Evolutionary conservation across 2,888 invertebrate species (phyloP).

Genomic region (Cybosia mesomella): DNA sequence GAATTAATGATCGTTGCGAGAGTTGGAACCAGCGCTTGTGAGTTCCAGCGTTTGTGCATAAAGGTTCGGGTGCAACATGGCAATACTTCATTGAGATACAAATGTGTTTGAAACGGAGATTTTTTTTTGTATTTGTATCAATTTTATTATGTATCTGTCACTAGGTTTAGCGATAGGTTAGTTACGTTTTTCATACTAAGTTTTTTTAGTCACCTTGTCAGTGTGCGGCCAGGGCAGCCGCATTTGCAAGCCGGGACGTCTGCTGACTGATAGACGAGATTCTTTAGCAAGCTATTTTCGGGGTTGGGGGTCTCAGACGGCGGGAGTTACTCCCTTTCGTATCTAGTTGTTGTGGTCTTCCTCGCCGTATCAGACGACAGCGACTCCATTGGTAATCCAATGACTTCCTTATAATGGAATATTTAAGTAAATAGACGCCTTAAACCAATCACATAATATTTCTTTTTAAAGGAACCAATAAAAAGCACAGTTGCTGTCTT

Average conservation of each 20-base stretch:
- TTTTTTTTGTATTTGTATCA: not conserved
- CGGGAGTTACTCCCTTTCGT: too few species aligned
- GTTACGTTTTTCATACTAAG: too few species aligned
- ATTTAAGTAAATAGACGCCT: not conserved
- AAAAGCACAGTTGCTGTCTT: not conserved
- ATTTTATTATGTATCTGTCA: not conserved
- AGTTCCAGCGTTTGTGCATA: not conserved
- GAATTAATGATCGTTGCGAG: slow-evolving; percentile 35
- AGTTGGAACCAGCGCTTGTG: not conserved
- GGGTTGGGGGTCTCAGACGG: too few species aligned
- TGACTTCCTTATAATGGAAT: not conserved
- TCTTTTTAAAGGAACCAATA: not conserved
- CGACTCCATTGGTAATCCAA: too few species aligned
- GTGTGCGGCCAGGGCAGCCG: too few species aligned
- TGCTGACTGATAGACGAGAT: too few species aligned
- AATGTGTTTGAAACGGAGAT: not conserved
- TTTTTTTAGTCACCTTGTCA: too few species aligned
- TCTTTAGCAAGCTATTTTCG: too few species aligned
- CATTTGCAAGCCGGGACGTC: too few species aligned
- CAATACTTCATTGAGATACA: not conserved
- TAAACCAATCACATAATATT: not conserved
- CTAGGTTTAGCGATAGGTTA: too few species aligned
- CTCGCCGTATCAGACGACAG: too few species aligned
- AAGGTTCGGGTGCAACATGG: not conserved
- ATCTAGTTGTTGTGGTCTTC: too few species aligned